Base-by-base conservation (phyloP, 2,113 vertebrate genomes). In the Ia io region DNA sequence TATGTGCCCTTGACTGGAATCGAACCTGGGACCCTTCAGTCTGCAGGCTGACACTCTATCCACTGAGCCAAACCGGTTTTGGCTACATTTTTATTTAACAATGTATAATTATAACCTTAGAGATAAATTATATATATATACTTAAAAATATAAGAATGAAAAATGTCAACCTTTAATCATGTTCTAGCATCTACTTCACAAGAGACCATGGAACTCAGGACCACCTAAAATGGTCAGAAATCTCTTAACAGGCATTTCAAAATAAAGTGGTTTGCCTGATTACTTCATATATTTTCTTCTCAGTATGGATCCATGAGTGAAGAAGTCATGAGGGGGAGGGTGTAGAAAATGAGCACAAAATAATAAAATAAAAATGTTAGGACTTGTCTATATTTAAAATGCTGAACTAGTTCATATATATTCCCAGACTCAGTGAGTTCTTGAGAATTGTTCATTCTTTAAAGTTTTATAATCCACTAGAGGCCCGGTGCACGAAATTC, bases 331-430 rank as follows among this genome's bases (percentile, higher is more conserved):
- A 42, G 16, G 42, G 16, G 35, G 44, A 59, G 65, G 42, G 40
- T 7, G 20, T 63, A 23, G 69, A 77, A 88, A 76, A 87, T 16
- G 37, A 63, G 4, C 16, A 49, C 2, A 9, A 13, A 14, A 18
- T 74, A 35, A 59, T 67, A 71, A 40, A 67, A 93, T 42, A 28
- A 87, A 82, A 95, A 53, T 61, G 9, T 49, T 69, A 87, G 44
- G 77, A 78, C 14, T 88, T 94, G 16, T n/a, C 61, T 78, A 17
- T 35, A 59, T 70, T 90, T 94, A 65, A 90, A 97, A 51, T 84
- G n/a, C 22, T 17, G 56, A 93, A 2, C 16, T 76, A 91, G 74
- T 12, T 94, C 35, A 23, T 40, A 8, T 9, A 16, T 17, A 86
- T 84, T 79, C 9, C 2, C 5, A 56, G 9, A 79, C 28, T 78